phyloP scores from a whole-genome alignment of 2,113 vertebrate species.

The Oophaga pumilio region DNA sequence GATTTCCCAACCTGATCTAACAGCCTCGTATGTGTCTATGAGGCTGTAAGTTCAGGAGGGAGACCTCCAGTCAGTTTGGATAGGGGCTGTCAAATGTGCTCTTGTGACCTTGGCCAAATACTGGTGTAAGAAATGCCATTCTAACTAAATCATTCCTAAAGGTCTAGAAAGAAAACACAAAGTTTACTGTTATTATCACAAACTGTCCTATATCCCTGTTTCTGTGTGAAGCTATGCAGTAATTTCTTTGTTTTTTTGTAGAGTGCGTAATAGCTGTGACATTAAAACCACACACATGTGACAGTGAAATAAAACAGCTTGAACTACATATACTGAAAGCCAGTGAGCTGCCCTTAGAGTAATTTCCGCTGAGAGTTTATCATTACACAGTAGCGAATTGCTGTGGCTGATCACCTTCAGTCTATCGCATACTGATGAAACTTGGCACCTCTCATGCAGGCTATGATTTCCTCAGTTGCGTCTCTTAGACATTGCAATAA shows the following conservation, averaged over 20 bases:
- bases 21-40: no score
- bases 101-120: no score
- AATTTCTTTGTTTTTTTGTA: slow-evolving; percentile 27
- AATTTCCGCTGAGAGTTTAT: slow-evolving; percentile 55
- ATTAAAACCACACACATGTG: slow-evolving; percentile 52
- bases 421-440: slow-evolving; percentile 53
- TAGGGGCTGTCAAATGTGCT: no score
- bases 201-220: not conserved
- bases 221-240: not conserved
- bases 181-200: not conserved
- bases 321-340: slow-evolving; percentile 30
- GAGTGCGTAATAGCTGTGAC: slow-evolving; percentile 38
- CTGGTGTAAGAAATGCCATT: no score
- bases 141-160: no score
- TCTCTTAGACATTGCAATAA: slow-evolving; percentile 50
- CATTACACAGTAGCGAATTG: slow-evolving; percentile 51
- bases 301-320: slow-evolving; percentile 36
- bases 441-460: slow-evolving; percentile 37
- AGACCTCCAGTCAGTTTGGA: no score
- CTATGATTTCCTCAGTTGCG: slow-evolving; percentile 42
- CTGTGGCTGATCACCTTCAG: slow-evolving; percentile 49
- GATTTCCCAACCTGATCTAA: no score
- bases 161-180: no score
- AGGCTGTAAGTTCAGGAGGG: no score
- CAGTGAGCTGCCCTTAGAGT: slow-evolving; percentile 45